phyloP scores from a whole-genome alignment of 2,797 vertebrate genomes.

The Eidolon dupreanum region DNA sequence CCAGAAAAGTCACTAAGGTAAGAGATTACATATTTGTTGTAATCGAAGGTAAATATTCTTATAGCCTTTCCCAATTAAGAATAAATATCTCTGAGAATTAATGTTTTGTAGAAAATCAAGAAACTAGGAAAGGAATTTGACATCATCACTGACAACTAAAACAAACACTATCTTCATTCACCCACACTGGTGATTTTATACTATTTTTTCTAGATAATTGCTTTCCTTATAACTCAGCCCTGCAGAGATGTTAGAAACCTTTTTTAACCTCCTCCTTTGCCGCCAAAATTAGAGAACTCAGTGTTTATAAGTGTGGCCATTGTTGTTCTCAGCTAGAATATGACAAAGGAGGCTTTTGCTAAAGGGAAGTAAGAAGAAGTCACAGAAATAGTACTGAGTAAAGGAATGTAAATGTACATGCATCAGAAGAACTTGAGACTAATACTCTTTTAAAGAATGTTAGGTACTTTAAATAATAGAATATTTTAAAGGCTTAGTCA shows the following conservation, averaged over 20 bases:
- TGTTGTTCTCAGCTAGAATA: not conserved
- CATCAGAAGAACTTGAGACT: not conserved
- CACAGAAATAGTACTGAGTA: not conserved
- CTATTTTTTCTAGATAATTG: not conserved
- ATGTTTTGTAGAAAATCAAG: constrained; percentile 32
- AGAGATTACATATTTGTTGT: not conserved
- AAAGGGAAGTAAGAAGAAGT: not conserved
- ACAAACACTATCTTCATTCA: not conserved
- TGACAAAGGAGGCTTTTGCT: not conserved
- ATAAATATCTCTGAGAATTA: not conserved
- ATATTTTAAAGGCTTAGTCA: constrained; percentile 28
- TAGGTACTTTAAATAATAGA: not conserved
- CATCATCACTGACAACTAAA: not conserved
- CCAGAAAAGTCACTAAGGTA: constrained; percentile 83
- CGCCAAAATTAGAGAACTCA: not conserved
- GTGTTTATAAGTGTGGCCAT: not conserved
- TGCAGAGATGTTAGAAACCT: not conserved
- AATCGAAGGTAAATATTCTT: not conserved
- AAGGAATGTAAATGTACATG: not conserved
- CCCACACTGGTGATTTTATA: not conserved
- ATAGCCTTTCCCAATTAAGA: not conserved
- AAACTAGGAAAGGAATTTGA: not conserved
- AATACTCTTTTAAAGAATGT: not conserved
- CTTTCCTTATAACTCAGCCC: not conserved
- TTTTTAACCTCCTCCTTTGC: not conserved